phyloP scores from a whole-genome alignment of 2,888 invertebrate genomes.

The Cephus pulcher region DNA sequence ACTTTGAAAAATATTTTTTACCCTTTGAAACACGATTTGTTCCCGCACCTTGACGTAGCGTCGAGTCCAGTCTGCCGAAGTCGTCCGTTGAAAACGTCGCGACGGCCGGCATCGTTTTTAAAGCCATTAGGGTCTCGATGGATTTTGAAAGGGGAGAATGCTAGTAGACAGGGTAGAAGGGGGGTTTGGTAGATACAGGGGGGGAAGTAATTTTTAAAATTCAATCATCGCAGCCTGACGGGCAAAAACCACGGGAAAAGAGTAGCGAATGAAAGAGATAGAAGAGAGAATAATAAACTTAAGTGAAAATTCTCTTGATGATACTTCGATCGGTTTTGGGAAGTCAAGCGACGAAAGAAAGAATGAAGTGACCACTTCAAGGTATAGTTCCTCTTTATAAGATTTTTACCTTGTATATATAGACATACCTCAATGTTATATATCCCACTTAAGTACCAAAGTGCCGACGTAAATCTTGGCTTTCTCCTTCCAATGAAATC shows the following conservation, averaged over 20 bases:
- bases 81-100: not conserved
- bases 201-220: not conserved
- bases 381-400: not conserved
- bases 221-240: not conserved
- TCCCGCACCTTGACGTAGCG: not conserved
- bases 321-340: not conserved
- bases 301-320: not conserved
- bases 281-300: not conserved
- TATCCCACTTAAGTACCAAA: not conserved
- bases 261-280: not conserved
- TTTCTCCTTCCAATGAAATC: not conserved
- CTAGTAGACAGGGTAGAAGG: not conserved
- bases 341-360: too few relatives aligned
- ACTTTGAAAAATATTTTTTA: not conserved
- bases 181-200: not conserved
- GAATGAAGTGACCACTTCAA: not conserved
- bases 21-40: not conserved
- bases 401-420: not conserved
- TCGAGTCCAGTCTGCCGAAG: not conserved
- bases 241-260: not conserved
- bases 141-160: not conserved
- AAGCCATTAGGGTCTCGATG: not conserved
- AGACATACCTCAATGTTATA: not conserved
- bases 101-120: not conserved
- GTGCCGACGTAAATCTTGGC: not conserved